Percentiles rank a stretch among this genome's conserved stretches.
These are phyloP conservation scores for Phataginus tetradactyla DNA, from an alignment of 2,797 vertebrate genomes.

Conservation along the genomic window DNA sequence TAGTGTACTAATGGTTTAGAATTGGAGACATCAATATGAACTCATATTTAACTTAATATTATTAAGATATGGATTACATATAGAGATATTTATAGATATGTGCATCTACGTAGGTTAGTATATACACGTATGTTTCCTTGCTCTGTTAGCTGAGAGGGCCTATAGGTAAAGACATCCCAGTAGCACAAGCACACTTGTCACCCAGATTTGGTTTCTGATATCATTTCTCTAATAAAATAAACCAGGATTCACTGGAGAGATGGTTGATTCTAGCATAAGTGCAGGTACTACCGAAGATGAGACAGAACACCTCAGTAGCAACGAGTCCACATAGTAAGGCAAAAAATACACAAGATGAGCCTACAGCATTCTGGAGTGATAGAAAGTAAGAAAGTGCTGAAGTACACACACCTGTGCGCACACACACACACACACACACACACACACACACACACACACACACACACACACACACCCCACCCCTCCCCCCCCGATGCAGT, in stretches of 20 bases:
- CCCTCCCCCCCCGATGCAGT: neutral
- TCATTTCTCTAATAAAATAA: neutral
- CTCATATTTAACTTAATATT: neutral
- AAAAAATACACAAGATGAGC: neutral
- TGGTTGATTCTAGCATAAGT: neutral
- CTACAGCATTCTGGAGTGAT: neutral
- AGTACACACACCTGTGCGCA: accelerated
- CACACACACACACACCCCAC: neutral
- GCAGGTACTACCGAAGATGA: neutral
- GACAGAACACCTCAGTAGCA: neutral
- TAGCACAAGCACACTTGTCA: neutral
- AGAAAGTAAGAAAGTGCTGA: neutral
- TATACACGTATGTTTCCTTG: neutral
- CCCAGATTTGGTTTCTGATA: neutral
- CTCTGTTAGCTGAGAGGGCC: neutral
- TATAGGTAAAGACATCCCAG: neutral
- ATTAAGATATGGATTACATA: neutral
- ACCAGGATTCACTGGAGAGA: neutral
- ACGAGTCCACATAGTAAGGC: neutral
- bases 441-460: too few relatives aligned
- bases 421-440: neutral
- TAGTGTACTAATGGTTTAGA: neutral
- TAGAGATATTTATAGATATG: neutral
- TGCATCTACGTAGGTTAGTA: neutral
- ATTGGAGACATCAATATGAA: neutral